Base-by-base conservation (phyloP, 53 echinoderm and acorn worm genomes). In the Stichopus horrens region DNA sequence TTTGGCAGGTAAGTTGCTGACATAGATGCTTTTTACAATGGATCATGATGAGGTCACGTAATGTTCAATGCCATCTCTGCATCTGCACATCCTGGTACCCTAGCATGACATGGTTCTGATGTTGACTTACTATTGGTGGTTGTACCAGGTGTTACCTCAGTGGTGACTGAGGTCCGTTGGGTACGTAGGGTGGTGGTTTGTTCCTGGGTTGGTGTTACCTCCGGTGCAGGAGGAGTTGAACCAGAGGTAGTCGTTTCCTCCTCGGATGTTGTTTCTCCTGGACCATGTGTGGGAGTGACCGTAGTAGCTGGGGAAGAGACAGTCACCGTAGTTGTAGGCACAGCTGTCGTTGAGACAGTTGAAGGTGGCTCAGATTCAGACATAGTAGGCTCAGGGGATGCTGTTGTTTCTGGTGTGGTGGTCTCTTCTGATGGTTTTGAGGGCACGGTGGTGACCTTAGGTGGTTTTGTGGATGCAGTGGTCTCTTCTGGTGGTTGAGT, bases 401-500 rank as follows among this genome's bases (percentile, higher is more conserved):
- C 53, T 51, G 79, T n/a, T 13, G 53, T 53, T 55, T 55, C 79
- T 55, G n/a, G 54, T 51, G 5, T 11, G 10, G 79, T 79, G 19
- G 79, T 79, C 55, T 79, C 79, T 79, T 79, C 79, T 9, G 79
- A 5, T 55, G 79, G 6, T 7, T 8, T 3, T 7, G 79, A 13
- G 10, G 63, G 16, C 16, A 10, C 16, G 63, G 63, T 63, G 5
- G 63, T 63, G 5, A 5, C 11, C 11, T 10, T 63, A 13, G 63
- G 11, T 63, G 63, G 10, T 16, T 13, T 63, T 7, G 63, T 63
- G 16, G 63, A 16, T 63, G 63, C 53, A 13, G 79, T 79, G 6
- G 79, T 79, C 55, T 79, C 79, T 79, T 79, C 79, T 9, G 79
- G n/a, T 55, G 79, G 6, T 7, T 8, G 4, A 13, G 79, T 63